Evolutionary conservation across 2,113 vertebrate species (phyloP), one percentile per base, ranked within the genome.

Genomic region (Porphyrio hochstetteri): DNA sequence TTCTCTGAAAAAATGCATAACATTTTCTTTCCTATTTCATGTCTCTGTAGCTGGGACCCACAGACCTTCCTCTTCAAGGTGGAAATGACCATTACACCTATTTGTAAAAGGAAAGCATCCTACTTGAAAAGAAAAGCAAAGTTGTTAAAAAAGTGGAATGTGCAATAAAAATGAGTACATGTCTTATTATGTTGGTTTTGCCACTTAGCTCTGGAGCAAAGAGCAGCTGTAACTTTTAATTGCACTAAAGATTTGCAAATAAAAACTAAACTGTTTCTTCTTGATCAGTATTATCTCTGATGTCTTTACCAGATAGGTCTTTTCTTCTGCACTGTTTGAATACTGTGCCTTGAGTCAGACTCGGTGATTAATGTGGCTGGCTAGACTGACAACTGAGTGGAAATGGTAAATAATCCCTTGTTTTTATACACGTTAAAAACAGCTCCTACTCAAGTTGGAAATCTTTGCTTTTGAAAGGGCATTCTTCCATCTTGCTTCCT

Each of bases 341-440:
- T 90, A 65, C 52, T 90, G 35, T 79, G 74, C 53, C 72, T 64
- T 92, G 74, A 94, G 63, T 87, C 92, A 83, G 85, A 69, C 50
- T 60, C 4, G 0, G 44, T 92, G 86, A 96, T 92, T 90, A 94
- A 96, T 93, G 86, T 4, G 8, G 36, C 67, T 92, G 88, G 81
- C 72, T 88, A 72, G 92, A 79, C 6, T 2, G 82, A 90, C 86
- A 91, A 33, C 72, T 92, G 83, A 79, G 55, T 92, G 77, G 90
- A 96, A 94, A 94, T 82, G 55, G 63, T 92, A 96, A 96, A 96
- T 92, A 94, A 87, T 46, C 25, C 55, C 75, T 94, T 94, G 80
- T 48, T 96, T 95, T 93, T 69, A 35, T 82, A 89, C 83, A 69
- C 2, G 3, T 86, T 1, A 89, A 90, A 89, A 85, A 0, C n/a